phyloP scores from a whole-genome alignment of 2,113 vertebrate genomes.

The Oncorhynchus tshawytscha region DNA sequence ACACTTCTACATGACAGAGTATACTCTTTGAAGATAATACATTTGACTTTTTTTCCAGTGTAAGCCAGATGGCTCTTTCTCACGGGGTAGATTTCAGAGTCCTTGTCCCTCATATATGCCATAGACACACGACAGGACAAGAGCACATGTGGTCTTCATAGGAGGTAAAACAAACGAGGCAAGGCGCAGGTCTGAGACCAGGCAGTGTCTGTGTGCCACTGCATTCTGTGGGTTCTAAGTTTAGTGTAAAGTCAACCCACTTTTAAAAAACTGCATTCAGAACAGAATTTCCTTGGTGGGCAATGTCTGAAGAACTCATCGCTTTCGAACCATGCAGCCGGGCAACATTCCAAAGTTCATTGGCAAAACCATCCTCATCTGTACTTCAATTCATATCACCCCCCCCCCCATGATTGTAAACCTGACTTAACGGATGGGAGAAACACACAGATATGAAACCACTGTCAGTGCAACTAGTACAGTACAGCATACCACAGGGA shows the following conservation, averaged over 20 bases:
- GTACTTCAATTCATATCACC: not conserved
- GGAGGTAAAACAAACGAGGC: not conserved
- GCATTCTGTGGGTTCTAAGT: not conserved
- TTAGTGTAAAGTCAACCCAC: not conserved
- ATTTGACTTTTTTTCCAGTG: slow-evolving; percentile 57
- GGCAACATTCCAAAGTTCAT: not conserved
- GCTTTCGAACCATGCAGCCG: not conserved
- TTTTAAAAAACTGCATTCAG: too few relatives aligned
- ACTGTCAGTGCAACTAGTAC: slow-evolving; percentile 18
- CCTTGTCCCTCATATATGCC: slow-evolving; percentile 8
- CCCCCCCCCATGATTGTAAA: not conserved
- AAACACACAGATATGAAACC: slow-evolving; percentile 26
- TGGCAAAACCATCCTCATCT: not conserved
- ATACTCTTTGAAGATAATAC: slow-evolving; percentile 46
- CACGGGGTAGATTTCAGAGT: slow-evolving; percentile 9
- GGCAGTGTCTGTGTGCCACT: not conserved
- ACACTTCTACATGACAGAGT: slow-evolving; percentile 28
- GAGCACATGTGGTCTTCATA: slow-evolving; percentile 14
- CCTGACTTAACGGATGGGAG: slow-evolving; percentile 10
- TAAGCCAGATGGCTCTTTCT: slow-evolving; percentile 44
- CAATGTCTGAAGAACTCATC: not conserved
- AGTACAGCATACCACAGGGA: slow-evolving; percentile 38
- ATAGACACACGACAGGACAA: slow-evolving; percentile 12
- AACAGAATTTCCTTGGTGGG: not conserved
- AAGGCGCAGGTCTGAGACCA: not conserved